Evolutionary conservation across 2,797 vertebrate species (phyloP).

Genomic region (Pseudocheirus occidentalis): DNA sequence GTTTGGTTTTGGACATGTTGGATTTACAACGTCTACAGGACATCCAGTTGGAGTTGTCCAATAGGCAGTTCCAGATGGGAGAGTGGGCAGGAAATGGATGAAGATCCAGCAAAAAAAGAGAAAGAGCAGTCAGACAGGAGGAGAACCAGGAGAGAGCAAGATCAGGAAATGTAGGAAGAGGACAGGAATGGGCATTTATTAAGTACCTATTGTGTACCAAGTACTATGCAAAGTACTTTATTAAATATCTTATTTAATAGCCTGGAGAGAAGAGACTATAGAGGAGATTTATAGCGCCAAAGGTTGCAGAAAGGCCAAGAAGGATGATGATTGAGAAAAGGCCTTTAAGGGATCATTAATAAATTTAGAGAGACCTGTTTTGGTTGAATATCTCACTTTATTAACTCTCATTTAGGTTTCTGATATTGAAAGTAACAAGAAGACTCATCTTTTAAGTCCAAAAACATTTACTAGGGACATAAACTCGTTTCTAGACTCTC

Average conservation of each 20-base stretch:
- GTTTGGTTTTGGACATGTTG: not conserved
- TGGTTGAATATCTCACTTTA: not conserved
- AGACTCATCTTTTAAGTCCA: not conserved
- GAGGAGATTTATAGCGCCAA: not conserved
- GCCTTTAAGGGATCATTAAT: not conserved
- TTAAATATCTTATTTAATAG: not conserved
- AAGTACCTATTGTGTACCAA: not conserved
- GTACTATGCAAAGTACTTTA: not conserved
- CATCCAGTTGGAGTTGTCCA: not conserved
- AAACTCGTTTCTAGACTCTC: not conserved
- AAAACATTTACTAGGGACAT: not conserved
- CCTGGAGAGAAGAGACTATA: not conserved
- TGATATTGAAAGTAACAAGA: not conserved
- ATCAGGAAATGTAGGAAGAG: not conserved
- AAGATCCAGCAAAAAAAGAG: not conserved
- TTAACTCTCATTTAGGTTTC: not conserved
- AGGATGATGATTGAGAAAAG: not conserved
- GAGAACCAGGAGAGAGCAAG: not conserved
- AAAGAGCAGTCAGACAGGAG: not conserved
- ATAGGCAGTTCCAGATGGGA: not conserved
- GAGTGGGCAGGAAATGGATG: not conserved
- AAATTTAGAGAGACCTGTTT: not conserved
- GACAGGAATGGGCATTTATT: not conserved
- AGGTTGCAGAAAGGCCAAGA: not conserved
- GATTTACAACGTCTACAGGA: not conserved